Evolutionary conservation across 1,140 invertebrate genomes (phyloP), one percentile per base, ranked within the genome.

Genomic region (Macrosteles quadrilineatus): DNA sequence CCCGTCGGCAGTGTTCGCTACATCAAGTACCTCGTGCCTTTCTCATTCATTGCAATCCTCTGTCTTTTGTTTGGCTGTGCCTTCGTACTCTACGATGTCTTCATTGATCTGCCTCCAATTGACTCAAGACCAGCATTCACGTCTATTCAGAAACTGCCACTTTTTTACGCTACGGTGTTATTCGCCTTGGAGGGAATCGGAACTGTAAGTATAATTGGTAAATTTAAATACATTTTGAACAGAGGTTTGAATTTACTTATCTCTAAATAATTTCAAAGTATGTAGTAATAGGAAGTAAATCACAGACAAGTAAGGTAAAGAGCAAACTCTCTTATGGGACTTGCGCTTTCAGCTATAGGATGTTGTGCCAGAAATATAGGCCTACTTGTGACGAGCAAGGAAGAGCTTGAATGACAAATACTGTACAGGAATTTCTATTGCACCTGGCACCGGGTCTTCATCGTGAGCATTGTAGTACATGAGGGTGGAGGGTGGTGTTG

Each of bases 141-240:
- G 1, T 78, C 82, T 0, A 67, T 83, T 0, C 76, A 79, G 31
- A 84, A 84, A 53, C 87, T 89, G 76, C 87, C 89, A 0, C 81
- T 93, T 0, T 94, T 90, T 74, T 93, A 96, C 78, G 94, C 94
- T 0, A 95, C 92, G 0, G 91, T 91, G 0, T 81, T 97, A 3
- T 97, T 94, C 81, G 91, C 94, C 0, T 82, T 96, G 53, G 94
- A 96, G 79, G 94, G 93, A 17, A 94, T 96, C 43, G 91, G 91
- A 31, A 89, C 93, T 79, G 90, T 93, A 76, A 83, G 87, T 87
- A 36, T 4, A n/a, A 25, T 23, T 27, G 12, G 23, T 59, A 29
- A 19, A 50, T n/a, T 50, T 43, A 11, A 17, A 11, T 43, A 43
- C 9, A 43, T 17, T 43, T 43, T 43, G 36, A 11, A 43, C 17